These are phyloP conservation scores for Agrochola litura DNA, from an alignment of 2,888 invertebrate genomes.

Conservation along the genomic window DNA sequence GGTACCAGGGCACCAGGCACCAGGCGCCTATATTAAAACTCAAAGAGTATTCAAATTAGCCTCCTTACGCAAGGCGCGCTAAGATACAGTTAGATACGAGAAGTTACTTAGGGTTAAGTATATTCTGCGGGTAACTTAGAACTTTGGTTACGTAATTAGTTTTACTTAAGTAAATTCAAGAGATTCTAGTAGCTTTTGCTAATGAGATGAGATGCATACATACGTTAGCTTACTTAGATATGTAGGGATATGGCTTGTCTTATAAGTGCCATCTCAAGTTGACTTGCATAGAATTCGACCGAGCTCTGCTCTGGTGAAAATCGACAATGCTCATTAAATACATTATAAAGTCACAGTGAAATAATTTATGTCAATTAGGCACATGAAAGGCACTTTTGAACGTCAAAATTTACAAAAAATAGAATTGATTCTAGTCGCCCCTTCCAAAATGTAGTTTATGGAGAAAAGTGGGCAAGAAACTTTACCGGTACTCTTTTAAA, in stretches of 20 bases:
- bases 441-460: too few relatives aligned
- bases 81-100: slow-evolving; percentile 31
- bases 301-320: too few relatives aligned
- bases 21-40: background rate
- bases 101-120: slow-evolving; percentile 32
- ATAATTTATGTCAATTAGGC: too few relatives aligned
- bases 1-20: slow-evolving; percentile 14
- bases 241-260: background rate
- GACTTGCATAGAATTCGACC: too few relatives aligned
- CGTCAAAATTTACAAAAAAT: too few relatives aligned
- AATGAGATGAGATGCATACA: slow-evolving; percentile 36
- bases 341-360: too few relatives aligned
- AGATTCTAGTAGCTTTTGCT: slow-evolving; percentile 31
- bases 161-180: slow-evolving; percentile 31
- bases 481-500: too few relatives aligned
- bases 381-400: too few relatives aligned
- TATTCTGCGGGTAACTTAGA: slow-evolving; percentile 30
- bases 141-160: slow-evolving; percentile 47
- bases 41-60: slow-evolving; percentile 26
- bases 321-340: too few relatives aligned
- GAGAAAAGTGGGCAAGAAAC: too few relatives aligned
- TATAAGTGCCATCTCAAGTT: background rate
- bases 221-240: background rate
- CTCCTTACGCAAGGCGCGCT: slow-evolving; percentile 8
- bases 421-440: too few relatives aligned